phyloP scores from a whole-genome alignment of 1,140 invertebrate genomes.

The Sarcophaga bullata region DNA sequence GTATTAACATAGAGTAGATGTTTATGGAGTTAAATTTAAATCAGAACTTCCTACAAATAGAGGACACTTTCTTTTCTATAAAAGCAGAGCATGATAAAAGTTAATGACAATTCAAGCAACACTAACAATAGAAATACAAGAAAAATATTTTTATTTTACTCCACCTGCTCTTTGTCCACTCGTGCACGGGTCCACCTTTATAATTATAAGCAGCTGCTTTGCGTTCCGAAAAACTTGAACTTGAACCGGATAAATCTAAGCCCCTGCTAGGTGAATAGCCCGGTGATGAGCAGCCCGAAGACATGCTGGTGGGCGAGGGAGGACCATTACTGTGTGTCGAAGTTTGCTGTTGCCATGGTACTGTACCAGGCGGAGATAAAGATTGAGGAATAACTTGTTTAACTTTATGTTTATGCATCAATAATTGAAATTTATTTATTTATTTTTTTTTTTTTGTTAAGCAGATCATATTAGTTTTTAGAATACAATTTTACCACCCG shows the following conservation, averaged over 20 bases:
- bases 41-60: no score
- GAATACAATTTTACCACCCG: background rate
- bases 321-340: conserved; percentile 68
- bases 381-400: conserved; percentile 73
- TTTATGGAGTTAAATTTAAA: no score
- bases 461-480: background rate
- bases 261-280: conserved; percentile 66
- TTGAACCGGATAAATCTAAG: conserved; percentile 69
- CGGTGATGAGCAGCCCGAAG: conserved; percentile 70
- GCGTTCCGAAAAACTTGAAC: conserved; percentile 67
- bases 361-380: conserved; percentile 69
- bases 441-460: background rate
- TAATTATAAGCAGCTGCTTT: conserved; percentile 70
- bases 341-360: conserved; percentile 70
- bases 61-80: no score
- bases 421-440: background rate
- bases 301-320: conserved; percentile 74
- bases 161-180: conserved; percentile 90
- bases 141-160: conserved; percentile 43
- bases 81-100: no score
- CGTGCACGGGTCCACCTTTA: conserved; percentile 77
- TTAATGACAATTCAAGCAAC: no score
- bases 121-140: no score
- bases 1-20: no score
- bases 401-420: conserved; percentile 62